Conservation (phyloP, 92 coral and sea anemone species). For the Palythoa caribaeorum region DNA sequence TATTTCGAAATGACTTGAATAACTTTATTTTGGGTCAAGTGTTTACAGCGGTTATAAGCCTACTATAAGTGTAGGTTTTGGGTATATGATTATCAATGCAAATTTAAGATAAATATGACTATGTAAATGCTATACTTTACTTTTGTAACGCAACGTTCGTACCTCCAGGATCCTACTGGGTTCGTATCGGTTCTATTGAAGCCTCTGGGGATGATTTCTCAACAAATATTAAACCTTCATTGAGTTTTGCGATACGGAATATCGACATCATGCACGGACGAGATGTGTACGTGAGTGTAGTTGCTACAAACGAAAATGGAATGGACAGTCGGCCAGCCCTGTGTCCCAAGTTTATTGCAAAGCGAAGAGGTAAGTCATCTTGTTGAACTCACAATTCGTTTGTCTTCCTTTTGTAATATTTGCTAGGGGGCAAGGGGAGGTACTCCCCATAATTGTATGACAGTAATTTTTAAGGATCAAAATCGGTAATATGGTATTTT, state of each 20-base stretch:
- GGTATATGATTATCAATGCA: no score
- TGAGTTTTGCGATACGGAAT: slow-evolving; percentile 75
- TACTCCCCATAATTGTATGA: no score
- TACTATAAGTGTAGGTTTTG: no score
- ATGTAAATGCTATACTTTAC: neutral
- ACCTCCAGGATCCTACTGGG: slow-evolving; percentile 71
- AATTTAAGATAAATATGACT: no score
- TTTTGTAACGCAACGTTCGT: neutral
- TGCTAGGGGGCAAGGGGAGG: no score
- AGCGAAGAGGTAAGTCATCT: slow-evolving; percentile 59
- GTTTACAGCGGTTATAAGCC: no score
- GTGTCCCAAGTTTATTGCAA: slow-evolving; percentile 82
- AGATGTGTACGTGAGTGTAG: slow-evolving; percentile 78
- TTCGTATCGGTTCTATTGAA: slow-evolving; percentile 85
- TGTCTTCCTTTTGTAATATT: neutral
- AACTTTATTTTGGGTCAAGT: no score
- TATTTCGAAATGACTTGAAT: no score
- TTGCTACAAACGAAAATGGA: slow-evolving; percentile 89
- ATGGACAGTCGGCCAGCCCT: slow-evolving; percentile 78
- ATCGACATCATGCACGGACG: slow-evolving; percentile 93
- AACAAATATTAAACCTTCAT: slow-evolving; percentile 70
- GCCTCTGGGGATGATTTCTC: slow-evolving; percentile 95
- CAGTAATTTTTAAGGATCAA: no score
- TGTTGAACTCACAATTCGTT: neutral
- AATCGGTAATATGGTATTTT: no score